Evolutionary conservation across 2,888 invertebrate genomes (phyloP), one percentile per base, ranked within the genome.

Genomic region (Sphecodes monilicornis): DNA sequence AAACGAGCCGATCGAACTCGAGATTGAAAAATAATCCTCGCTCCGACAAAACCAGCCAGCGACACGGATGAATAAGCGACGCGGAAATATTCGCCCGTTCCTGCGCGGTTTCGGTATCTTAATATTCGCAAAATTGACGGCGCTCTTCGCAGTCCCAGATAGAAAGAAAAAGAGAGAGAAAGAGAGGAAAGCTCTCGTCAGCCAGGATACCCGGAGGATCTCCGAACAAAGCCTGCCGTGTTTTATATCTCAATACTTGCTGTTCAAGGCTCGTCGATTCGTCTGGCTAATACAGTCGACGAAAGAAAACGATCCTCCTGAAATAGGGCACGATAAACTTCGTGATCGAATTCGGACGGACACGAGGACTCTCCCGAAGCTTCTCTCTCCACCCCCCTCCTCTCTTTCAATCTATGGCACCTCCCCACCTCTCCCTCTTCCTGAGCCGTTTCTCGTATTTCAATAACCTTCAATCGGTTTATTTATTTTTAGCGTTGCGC

Each of bases 201-300:
- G 54, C 29, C 29, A 22, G 68, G 68, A 60, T 50, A 36, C 43
- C 60, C 10, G 11, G 73, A 66, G 82, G 41, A 78, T 16, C 29
- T 36, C 60, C 71, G 72, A 29, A 72, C 77, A 78, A 76, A 86
- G 75, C 73, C 71, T 50, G 82, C 50, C 74, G 72, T 73, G 82
- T 77, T 85, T 86, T 78, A 70, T 78, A 82, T 82, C 36, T 68
- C 74, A 72, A 50, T 78, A 54, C 46, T 76, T 68, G 54, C 73
- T 18, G 18, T 50, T 46, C 22, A 29, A 22, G 29, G 66, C 41
- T 36, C 72, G 18, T 75, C 78, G 80, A 86, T 76, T 75, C 72
- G 75, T 57, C 54, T 26, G 68, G 81, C 82, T 78, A 86, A 86
- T 84, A 80, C 43, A 70, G 50, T 32, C 11, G 22, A 22, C 5